Conservation (phyloP, 2,113 vertebrate genomes). For the Stictonetta naevosa region DNA sequence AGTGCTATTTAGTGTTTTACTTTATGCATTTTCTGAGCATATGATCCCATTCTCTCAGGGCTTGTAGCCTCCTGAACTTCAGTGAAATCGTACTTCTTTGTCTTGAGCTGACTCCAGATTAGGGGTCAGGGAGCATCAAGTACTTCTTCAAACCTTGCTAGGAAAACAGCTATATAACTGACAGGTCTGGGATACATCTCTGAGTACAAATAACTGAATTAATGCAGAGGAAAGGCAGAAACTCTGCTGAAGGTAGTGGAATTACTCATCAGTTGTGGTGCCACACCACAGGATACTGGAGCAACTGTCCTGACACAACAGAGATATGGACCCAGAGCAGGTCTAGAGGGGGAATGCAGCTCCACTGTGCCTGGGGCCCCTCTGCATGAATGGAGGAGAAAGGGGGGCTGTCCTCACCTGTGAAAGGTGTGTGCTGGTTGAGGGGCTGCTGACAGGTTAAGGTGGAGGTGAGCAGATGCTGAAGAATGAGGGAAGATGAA, state of each 20-base stretch:
- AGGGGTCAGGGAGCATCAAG: background rate
- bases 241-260: background rate
- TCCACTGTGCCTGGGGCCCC: rapidly evolving
- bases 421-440: rapidly evolving
- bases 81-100: background rate
- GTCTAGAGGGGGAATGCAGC: background rate
- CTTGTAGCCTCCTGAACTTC: background rate
- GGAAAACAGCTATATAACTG: background rate
- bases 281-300: background rate
- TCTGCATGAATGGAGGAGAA: background rate
- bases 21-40: background rate
- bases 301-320: background rate
- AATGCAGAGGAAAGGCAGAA: background rate
- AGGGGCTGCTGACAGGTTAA: background rate
- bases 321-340: background rate
- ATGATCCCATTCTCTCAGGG: background rate
- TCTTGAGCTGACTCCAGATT: background rate
- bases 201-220: background rate
- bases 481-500: background rate
- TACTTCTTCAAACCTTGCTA: background rate
- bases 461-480: background rate
- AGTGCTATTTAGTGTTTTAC: background rate
- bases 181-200: background rate
- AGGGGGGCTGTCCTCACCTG: background rate
- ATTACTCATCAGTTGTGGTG: background rate